A percentile compares a stretch with the other conserved stretches of the same genome.
Evolutionary conservation across 2,797 vertebrate genomes (phyloP).

Genomic region (Sebastes wilsoni): DNA sequence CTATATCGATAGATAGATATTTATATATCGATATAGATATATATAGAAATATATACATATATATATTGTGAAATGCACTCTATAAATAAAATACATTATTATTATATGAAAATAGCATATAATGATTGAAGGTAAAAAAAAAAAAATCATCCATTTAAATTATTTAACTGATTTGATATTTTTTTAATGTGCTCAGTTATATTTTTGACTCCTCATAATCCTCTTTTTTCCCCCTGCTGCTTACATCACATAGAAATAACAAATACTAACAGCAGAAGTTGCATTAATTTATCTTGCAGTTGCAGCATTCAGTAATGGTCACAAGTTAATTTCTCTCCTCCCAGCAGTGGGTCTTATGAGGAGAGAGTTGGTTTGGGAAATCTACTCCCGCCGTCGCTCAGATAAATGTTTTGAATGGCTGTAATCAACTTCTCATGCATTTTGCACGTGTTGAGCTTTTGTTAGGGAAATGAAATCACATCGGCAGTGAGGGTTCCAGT

Average conservation of each 20-base stretch:
- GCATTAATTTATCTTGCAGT: neutral
- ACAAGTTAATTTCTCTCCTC: neutral
- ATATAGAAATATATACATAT: too few relatives aligned
- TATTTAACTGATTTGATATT: too few relatives aligned
- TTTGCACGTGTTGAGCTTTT: conserved; percentile 11
- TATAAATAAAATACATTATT: too few relatives aligned
- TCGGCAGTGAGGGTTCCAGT: neutral
- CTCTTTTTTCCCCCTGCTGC: neutral
- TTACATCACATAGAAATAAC: neutral
- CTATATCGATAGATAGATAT: too few relatives aligned
- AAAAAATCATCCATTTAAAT: too few relatives aligned
- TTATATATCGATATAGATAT: too few relatives aligned
- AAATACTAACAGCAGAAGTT: conserved; percentile 4
- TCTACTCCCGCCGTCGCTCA: neutral
- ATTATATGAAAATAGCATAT: too few relatives aligned
- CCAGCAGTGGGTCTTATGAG: neutral
- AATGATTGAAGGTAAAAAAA: too few relatives aligned
- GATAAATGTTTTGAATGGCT: conserved; percentile 11
- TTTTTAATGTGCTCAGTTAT: too few relatives aligned
- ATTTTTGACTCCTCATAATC: too few relatives aligned
- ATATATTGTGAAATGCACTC: too few relatives aligned
- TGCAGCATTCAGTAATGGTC: conserved; percentile 11
- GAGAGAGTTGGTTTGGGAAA: neutral
- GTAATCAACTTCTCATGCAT: conserved; percentile 24
- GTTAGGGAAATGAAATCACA: conserved; percentile 18